Base-by-base conservation (phyloP, 2,797 vertebrate genomes). In the Mallotus villosus region DNA sequence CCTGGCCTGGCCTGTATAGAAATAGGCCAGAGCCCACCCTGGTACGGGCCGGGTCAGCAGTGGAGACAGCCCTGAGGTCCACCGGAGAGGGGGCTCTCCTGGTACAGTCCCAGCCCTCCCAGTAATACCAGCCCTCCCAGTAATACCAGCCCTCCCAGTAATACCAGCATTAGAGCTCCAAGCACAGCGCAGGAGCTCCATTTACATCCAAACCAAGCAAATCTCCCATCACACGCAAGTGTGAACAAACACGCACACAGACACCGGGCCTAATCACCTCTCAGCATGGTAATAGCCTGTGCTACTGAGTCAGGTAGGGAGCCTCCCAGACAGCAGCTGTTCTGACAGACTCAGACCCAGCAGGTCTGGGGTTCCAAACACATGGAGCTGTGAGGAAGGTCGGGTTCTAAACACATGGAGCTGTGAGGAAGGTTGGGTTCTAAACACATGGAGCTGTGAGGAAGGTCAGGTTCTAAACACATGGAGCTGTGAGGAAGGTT, bases 81-180 rank as follows among this genome's bases (percentile, higher is more conserved):
- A 82, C 76, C 65, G 73, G 53, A 70, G 58, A 41, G 37, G 11
- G 11, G 37, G 37, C 1, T 41, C 37, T 41, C 76, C 64, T 63
- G 81, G 64, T 84, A 85, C 81, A 82, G 74, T 78, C 55, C 67
- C 78, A 25, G 25, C 25, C 25, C 25, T 25, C 25, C 25, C 25
- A 25, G 25, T 25, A 25, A 25, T 74, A 67, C 74, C 25, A 53
- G 82, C 67, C 76, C 78, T 88, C 49, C 68, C 76, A 79, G 75
- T 84, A 85, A 87, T 81, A 76, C 71, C 78, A 84, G 77, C 22
- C 76, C 78, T 88, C 49, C 68, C 76, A 79, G 75, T 84, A 85
- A 87, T 81, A 76, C 71, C 78, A 84, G 77, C 22, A 62, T 85
- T 86, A 79, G 77, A 78, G 72, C 76, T 80, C 69, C 49, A 64